A percentile compares a stretch with the other conserved stretches of the same genome.
Conservation (phyloP, 2,888 invertebrate genomes). For the Xanthorhoe designata region DNA sequence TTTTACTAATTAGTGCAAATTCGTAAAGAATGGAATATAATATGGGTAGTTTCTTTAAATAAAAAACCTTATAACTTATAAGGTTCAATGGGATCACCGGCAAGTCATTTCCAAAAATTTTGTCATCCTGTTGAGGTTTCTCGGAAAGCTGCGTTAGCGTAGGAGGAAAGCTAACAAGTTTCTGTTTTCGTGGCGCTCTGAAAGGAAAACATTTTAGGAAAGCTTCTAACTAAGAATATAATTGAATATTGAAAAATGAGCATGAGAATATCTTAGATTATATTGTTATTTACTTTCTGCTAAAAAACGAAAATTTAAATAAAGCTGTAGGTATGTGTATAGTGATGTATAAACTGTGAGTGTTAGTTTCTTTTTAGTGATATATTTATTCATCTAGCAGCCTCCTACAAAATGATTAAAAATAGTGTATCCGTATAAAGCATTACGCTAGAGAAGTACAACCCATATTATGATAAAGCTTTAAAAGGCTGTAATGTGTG, state of each 20-base stretch:
- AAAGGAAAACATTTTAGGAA: neutral
- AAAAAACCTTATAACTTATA: neutral
- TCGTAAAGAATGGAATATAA: neutral
- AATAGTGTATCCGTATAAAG: neutral
- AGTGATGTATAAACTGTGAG: neutral
- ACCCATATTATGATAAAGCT: too few relatives aligned
- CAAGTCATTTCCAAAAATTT: neutral
- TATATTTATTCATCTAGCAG: too few relatives aligned
- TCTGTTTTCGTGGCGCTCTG: neutral
- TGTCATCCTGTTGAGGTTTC: neutral
- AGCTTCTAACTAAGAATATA: neutral
- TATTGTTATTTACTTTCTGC: neutral
- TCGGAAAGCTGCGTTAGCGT: neutral
- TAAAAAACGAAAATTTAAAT: neutral
- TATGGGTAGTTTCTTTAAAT: neutral
- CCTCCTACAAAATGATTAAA: too few relatives aligned
- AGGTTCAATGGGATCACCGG: neutral
- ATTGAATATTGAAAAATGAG: neutral
- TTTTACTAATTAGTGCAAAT: too few relatives aligned
- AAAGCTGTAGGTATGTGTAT: too few relatives aligned
- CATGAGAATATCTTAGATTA: too few relatives aligned
- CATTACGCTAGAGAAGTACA: neutral
- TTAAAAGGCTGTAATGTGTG: too few relatives aligned
- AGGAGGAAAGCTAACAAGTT: slow-evolving; percentile 2
- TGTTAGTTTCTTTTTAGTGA: neutral